A percentile compares a stretch with the other conserved stretches of the same genome.
Evolutionary conservation across 2,797 vertebrate species (phyloP).

Genomic region (Oreochromis mossambicus): DNA sequence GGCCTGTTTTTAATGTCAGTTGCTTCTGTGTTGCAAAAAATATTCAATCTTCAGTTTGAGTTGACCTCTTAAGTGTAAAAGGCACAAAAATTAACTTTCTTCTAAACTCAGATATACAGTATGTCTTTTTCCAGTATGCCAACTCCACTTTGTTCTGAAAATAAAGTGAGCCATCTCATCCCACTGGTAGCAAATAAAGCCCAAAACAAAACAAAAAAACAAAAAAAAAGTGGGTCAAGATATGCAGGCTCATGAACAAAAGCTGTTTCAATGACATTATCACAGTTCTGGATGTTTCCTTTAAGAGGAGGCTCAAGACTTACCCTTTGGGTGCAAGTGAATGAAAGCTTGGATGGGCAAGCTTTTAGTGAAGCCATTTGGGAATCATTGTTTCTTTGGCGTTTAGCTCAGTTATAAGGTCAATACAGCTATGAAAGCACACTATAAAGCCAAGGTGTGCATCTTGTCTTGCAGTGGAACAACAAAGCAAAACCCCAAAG

Average conservation of each 20-base stretch:
- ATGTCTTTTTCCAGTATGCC: neutral
- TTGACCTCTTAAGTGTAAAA: neutral
- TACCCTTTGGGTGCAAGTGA: slow-evolving; percentile 1
- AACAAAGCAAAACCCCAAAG: slow-evolving; percentile 27
- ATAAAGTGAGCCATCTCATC: neutral
- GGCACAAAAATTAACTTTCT: neutral
- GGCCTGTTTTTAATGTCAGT: neutral
- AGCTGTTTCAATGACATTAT: neutral
- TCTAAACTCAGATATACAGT: neutral
- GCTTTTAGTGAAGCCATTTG: slow-evolving; percentile 29
- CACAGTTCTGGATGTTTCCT: neutral
- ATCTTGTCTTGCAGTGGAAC: slow-evolving; percentile 21
- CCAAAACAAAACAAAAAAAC: neutral
- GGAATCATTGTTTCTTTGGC: slow-evolving; percentile 32
- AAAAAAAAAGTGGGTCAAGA: neutral
- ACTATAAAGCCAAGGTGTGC: slow-evolving; percentile 27
- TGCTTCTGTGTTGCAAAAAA: fast-evolving
- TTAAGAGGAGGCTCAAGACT: neutral
- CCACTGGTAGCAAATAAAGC: neutral
- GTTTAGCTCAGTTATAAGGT: slow-evolving; percentile 50
- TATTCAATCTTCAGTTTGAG: neutral
- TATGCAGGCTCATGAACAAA: neutral
- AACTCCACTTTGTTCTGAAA: neutral
- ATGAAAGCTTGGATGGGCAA: slow-evolving; percentile 7
- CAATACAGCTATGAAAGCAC: slow-evolving; percentile 47